Evolutionary conservation across 2,113 vertebrate genomes (phyloP).

Genomic region (Varanus salvator): DNA sequence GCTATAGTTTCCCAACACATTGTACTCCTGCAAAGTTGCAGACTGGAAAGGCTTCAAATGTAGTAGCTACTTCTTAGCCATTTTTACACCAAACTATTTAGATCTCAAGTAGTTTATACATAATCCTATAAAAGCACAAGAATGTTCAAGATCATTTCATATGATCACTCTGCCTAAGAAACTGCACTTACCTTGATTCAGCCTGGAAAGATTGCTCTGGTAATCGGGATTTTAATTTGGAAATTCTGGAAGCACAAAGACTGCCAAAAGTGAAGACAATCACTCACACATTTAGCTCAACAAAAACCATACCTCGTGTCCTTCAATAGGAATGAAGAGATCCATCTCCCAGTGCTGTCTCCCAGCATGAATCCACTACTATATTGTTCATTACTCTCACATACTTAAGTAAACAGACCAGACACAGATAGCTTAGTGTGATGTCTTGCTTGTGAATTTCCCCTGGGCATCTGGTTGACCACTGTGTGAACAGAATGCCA

Average conservation of each 20-base stretch:
- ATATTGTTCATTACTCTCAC: background rate
- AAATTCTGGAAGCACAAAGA: background rate
- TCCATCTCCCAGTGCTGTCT: background rate
- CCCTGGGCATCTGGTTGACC: too few species aligned
- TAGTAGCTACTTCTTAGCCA: background rate
- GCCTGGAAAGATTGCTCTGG: background rate
- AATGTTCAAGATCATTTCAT: background rate
- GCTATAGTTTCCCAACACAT: background rate
- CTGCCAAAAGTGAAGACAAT: background rate
- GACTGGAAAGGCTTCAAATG: conserved; percentile 18
- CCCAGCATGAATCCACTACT: background rate
- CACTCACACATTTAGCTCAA: background rate
- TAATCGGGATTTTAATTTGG: background rate
- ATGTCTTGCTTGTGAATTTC: background rate
- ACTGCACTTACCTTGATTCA: background rate
- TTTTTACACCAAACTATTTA: background rate
- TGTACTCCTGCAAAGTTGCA: background rate
- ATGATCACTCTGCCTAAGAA: background rate
- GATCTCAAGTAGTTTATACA: background rate
- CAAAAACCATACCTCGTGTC: background rate
- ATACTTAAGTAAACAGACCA: background rate
- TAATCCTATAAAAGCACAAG: background rate
- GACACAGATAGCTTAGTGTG: background rate
- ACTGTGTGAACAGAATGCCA: too few species aligned
- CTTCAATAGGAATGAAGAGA: background rate